Base-by-base conservation (phyloP, 2,797 vertebrate species). In the Oreochromis grahami region DNA sequence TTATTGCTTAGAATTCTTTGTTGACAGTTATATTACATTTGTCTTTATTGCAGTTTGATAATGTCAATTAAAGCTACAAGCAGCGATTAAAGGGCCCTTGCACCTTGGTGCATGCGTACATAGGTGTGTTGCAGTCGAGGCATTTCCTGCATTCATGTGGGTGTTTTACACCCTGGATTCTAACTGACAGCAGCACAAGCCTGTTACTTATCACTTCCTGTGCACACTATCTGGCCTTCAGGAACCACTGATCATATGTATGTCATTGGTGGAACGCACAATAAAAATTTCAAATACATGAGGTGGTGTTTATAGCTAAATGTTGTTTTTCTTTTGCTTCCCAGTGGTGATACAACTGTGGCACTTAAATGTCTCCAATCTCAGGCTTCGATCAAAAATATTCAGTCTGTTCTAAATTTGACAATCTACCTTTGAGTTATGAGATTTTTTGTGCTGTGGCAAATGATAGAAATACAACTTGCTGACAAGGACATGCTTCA, bases 81-180 rank as follows among this genome's bases (percentile, higher is more conserved):
- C 38, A 70, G 65, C 6, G 3, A 11, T 7, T 26, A 2, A 45
- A 29, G 14, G 41, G 9, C 6, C 1, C 41, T 72, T 11, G 14
- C 68, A 29, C 41, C 14, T 68, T 14, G 63, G n/a, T 41, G 7
- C 36, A 68, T 14, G n/a, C n/a, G 24, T 19, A 55, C 12, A 26
- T n/a, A 12, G 41, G 8, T 26, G 1, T 45, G 38, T 4, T 10
- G 21, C 41, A 45, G 41, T 70, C 6, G 1, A 70, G 4, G 41
- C n/a, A 41, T 41, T 68, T 68, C 63, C 0, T 45, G 21, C 14
- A 11, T 26, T 7, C 0, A 0, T 11, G 0, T 45, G 21, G 14
- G 29, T 11, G 41, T 70, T 45, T 70, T 45, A 45, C 21, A 17
- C 14, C n/a, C 41, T 70, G 21, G 65, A 70, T 70, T 45, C 65